A percentile compares a stretch with the other conserved stretches of the same genome.
phyloP scores from a whole-genome alignment of 1,140 invertebrate genomes.

The Drosophila ficusphila region DNA sequence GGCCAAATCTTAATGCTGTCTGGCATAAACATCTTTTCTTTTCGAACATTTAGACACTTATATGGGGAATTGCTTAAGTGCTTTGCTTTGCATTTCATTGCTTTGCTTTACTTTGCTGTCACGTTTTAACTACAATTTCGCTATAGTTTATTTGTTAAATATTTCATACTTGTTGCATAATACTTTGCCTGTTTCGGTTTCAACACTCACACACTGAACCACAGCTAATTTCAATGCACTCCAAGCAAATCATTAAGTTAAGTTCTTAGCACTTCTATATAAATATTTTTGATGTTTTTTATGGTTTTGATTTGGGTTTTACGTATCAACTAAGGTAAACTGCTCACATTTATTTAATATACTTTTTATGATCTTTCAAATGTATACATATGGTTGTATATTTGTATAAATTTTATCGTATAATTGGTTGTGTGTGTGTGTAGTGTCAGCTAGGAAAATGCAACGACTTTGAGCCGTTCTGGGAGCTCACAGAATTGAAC shows the following conservation, averaged over 20 bases:
- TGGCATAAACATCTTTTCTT: slow-evolving; percentile 6
- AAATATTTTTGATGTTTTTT: slow-evolving; percentile 31
- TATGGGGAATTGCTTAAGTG: slow-evolving; percentile 58
- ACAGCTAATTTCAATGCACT: slow-evolving; percentile 24
- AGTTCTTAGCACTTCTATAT: slow-evolving; percentile 39
- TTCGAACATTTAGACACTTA: slow-evolving; percentile 54
- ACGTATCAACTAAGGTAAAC: slow-evolving; percentile 65
- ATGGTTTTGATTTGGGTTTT: slow-evolving; percentile 38
- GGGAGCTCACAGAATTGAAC: slow-evolving; percentile 68
- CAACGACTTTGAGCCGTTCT: slow-evolving; percentile 70
- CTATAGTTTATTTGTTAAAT: slow-evolving; percentile 59
- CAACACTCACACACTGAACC: slow-evolving; percentile 32
- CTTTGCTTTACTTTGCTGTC: slow-evolving; percentile 42
- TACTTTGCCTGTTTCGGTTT: slow-evolving; percentile 67
- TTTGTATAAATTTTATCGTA: slow-evolving; percentile 50
- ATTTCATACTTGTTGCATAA: slow-evolving; percentile 65
- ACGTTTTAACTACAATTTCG: slow-evolving; percentile 66
- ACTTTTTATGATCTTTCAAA: slow-evolving; percentile 29
- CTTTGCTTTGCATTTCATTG: slow-evolving; percentile 45
- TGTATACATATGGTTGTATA: slow-evolving; percentile 47
- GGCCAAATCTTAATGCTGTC: not conserved
- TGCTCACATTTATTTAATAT: slow-evolving; percentile 53
- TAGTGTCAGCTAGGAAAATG: slow-evolving; percentile 64
- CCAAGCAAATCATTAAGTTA: slow-evolving; percentile 65
- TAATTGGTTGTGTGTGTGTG: slow-evolving; percentile 41